Percentiles rank a stretch among this genome's conserved stretches.
Conservation (phyloP, 2,888 invertebrate species). For the Tipula vernalis region DNA sequence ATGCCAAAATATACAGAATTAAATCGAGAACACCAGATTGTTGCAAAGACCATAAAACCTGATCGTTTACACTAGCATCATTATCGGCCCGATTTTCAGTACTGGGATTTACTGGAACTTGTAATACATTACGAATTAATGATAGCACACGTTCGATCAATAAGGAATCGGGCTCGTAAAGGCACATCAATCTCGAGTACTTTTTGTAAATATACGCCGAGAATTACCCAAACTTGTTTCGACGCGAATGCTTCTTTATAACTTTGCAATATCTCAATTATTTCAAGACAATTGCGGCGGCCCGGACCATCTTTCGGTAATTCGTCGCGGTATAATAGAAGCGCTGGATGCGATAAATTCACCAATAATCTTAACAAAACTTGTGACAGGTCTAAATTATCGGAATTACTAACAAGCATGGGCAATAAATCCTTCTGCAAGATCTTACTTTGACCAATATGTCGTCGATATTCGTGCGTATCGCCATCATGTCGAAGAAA, state of each 20-base stretch:
- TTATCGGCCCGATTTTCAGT: constrained; percentile 71
- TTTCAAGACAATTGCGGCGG: constrained; percentile 65
- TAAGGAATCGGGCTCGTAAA: constrained; percentile 68
- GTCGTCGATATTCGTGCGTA: constrained; percentile 72
- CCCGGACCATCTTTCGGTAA: constrained; percentile 68
- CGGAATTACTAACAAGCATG: constrained; percentile 66
- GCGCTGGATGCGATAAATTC: constrained; percentile 85
- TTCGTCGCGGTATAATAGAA: constrained; percentile 74
- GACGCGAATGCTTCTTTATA: constrained; percentile 78
- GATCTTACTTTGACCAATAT: constrained; percentile 78
- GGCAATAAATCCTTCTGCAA: constrained; percentile 85
- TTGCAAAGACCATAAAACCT: constrained; percentile 81
- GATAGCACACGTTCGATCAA: constrained; percentile 86
- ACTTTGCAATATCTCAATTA: constrained; percentile 63
- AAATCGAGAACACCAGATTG: constrained; percentile 80
- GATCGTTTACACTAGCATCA: constrained; percentile 90
- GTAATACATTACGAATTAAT: constrained; percentile 80
- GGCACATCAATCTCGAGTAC: constrained; percentile 63
- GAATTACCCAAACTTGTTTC: constrained; percentile 65
- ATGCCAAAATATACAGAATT: constrained; percentile 71
- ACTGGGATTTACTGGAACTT: constrained; percentile 72
- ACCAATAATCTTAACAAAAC: constrained; percentile 72
- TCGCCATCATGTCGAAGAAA: constrained; percentile 77
- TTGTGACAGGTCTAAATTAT: constrained; percentile 73
- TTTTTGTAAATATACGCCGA: constrained; percentile 64